These are phyloP conservation scores for Antheraea assamensis DNA, from an alignment of 2,888 invertebrate species.

Conservation along the genomic window DNA sequence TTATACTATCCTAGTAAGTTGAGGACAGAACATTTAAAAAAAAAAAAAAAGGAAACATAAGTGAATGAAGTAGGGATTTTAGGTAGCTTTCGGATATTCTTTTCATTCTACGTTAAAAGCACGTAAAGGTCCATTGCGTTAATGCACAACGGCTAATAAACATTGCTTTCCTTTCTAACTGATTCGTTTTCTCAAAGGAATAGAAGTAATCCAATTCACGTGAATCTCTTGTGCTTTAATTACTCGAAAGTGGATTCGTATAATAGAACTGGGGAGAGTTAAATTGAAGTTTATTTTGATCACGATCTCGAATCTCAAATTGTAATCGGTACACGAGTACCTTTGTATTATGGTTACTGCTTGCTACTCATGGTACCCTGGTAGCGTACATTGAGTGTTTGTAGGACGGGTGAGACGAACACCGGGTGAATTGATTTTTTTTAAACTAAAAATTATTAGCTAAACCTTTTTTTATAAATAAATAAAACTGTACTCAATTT, in stretches of 20 bases:
- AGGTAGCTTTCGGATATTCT: not conserved
- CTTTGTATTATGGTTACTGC: not conserved
- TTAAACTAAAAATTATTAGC: no score
- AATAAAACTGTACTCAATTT: no score
- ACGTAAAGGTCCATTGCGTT: not conserved
- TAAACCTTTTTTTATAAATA: no score
- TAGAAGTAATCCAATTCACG: conserved; percentile 9
- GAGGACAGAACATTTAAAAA: not conserved
- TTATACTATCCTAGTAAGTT: not conserved
- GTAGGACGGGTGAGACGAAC: no score
- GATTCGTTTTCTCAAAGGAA: conserved; percentile 5
- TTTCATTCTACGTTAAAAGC: not conserved
- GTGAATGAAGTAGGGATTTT: no score
- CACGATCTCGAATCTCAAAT: not conserved
- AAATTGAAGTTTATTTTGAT: conserved; percentile 1
- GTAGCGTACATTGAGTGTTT: not conserved
- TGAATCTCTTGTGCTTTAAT: conserved; percentile 4
- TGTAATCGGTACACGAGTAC: not conserved
- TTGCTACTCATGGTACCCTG: not conserved
- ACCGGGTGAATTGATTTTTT: no score
- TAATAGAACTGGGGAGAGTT: not conserved
- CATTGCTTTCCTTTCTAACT: conserved; percentile 5
- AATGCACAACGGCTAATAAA: conserved; percentile 9
- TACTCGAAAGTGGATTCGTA: conserved; percentile 2
- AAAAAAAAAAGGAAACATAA: not conserved